A percentile compares a stretch with the other conserved stretches of the same genome.
These are phyloP conservation scores for Parasteatoda tepidariorum DNA, from an alignment of 1,140 invertebrate species.

Conservation along the genomic window DNA sequence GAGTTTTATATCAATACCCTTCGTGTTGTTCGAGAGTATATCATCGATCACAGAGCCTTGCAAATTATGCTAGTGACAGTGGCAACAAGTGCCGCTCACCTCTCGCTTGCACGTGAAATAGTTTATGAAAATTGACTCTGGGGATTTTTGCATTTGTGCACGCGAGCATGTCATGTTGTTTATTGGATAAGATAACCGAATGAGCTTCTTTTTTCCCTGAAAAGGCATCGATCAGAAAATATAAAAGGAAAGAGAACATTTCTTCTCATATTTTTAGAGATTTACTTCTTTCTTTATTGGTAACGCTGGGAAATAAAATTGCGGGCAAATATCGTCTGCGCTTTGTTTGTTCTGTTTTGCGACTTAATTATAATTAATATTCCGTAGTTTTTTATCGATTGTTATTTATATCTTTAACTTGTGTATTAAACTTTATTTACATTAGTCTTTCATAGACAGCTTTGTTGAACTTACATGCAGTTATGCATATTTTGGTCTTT, in stretches of 20 bases:
- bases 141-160: not conserved
- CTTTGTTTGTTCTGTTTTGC: too few relatives aligned
- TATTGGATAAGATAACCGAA: conserved; percentile 32
- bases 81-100: conserved; percentile 32
- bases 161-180: conserved; percentile 18
- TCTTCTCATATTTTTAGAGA: not conserved
- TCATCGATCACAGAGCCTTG: conserved; percentile 18
- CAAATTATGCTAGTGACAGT: conserved; percentile 30
- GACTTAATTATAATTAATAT: too few relatives aligned
- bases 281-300: not conserved
- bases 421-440: too few relatives aligned
- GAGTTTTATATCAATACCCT: conserved; percentile 15
- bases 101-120: not conserved
- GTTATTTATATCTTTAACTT: too few relatives aligned
- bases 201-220: too few relatives aligned
- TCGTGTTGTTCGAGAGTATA: not conserved
- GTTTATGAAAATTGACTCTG: conserved; percentile 48
- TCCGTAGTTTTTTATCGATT: too few relatives aligned
- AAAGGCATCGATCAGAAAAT: not conserved
- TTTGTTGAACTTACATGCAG: too few relatives aligned
- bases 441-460: too few relatives aligned
- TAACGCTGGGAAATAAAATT: too few relatives aligned
- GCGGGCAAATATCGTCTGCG: too few relatives aligned
- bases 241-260: not conserved
- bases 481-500: too few relatives aligned